phyloP scores from a whole-genome alignment of 2,797 vertebrate genomes.

The Myotis myotis region DNA sequence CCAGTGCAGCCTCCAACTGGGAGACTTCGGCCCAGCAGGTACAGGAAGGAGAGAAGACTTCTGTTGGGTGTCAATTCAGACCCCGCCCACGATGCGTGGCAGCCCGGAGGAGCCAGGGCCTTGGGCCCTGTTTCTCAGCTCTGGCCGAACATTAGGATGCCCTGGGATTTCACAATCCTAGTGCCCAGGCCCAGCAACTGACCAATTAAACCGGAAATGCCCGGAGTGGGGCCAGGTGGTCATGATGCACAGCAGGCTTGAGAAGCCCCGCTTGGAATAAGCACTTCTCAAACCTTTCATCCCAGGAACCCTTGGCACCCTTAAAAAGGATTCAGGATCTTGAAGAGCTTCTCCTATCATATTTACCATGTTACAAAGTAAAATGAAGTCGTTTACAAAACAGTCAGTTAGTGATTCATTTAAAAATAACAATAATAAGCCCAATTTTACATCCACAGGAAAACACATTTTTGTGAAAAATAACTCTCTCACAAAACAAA shows the following conservation, averaged over 20 bases:
- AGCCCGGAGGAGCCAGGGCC: too few species aligned
- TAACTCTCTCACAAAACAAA: neutral
- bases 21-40: too few species aligned
- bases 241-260: neutral
- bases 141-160: neutral
- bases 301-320: neutral
- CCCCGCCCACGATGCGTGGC: neutral
- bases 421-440: neutral
- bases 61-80: neutral
- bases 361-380: neutral
- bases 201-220: neutral
- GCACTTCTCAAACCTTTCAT: neutral
- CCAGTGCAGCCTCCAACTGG: neutral
- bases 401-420: neutral
- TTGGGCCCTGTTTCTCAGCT: neutral
- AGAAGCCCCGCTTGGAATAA: neutral
- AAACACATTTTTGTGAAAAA: neutral
- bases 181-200: neutral
- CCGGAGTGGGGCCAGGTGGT: accelerated
- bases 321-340: neutral
- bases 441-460: neutral
- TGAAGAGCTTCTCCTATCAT: neutral
- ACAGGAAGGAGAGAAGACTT: neutral
- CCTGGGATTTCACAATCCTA: neutral
- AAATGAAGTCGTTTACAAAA: neutral